Conservation (phyloP, 2,888 invertebrate genomes). For the Megastigmus dorsalis region DNA sequence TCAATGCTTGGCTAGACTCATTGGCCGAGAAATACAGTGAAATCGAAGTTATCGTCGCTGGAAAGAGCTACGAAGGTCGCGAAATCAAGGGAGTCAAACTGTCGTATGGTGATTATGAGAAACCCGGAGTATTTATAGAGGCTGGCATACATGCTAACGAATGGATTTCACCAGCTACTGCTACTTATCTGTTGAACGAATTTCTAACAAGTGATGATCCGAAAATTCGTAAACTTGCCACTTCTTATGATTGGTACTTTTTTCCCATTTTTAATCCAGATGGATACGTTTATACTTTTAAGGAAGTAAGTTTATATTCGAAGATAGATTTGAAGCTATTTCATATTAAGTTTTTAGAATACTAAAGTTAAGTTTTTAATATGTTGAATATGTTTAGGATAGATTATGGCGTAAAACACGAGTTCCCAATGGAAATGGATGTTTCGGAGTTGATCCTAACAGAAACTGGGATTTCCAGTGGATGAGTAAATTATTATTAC, state of each 20-base stretch:
- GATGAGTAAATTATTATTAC: no score
- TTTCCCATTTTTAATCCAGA: conserved; percentile 86
- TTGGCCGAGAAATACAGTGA: conserved; percentile 73
- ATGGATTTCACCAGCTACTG: conserved; percentile 82
- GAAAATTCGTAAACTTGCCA: conserved; percentile 75
- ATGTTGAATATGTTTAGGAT: conserved; percentile 74
- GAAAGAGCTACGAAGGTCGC: conserved; percentile 78
- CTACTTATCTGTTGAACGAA: conserved; percentile 80
- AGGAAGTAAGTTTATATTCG: conserved; percentile 51
- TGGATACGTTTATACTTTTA: conserved; percentile 83
- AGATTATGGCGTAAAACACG: conserved; percentile 78
- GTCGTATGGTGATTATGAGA: conserved; percentile 72
- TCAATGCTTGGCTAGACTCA: conserved; percentile 77
- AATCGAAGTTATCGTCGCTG: conserved; percentile 74
- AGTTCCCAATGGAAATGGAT: conserved; percentile 57
- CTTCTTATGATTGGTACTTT: conserved; percentile 83
- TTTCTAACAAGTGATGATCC: conserved; percentile 77
- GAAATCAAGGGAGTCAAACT: conserved; percentile 79
- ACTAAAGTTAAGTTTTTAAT: no score
- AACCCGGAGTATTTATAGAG: conserved; percentile 79
- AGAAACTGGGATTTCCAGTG: conserved; percentile 85
- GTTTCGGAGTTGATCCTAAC: conserved; percentile 84
- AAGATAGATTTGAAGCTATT: no score
- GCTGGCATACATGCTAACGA: conserved; percentile 84
- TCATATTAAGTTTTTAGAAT: no score